Evolutionary conservation across 2,888 invertebrate species (phyloP), one percentile per base, ranked within the genome.

Genomic region (Caenorhabditis sp.): DNA sequence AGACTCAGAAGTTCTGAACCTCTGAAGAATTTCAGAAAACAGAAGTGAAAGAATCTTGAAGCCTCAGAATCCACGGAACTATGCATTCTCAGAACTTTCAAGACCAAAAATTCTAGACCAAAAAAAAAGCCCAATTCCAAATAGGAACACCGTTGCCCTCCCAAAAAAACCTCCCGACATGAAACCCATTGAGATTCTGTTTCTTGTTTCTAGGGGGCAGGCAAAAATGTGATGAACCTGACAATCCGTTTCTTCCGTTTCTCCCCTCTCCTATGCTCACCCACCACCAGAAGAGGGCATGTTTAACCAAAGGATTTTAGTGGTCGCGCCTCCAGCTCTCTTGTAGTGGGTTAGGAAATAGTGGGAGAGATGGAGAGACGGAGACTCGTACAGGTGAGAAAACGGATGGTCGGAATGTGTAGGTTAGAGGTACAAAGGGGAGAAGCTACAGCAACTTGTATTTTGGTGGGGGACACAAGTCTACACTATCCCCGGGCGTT

Each of bases 221-320:
- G n/a, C 19, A 47, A n/a, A 16, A 4, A 31, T 31, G 6, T n/a
- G 54, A 22, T 63, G 63, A 80, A 73, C 77, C 77, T 77, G 77
- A 77, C 77, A 77, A 77, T 77, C 77, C 77, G 69, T 69, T 77
- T 77, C 64, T 49, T 66, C 76, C 69, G 68, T 76, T 61, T 69
- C 56, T 26, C 26, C 24, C 54, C 5, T 61, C 19, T 38, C 59
- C n/a, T n/a, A 4, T 59, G n/a, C 14, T 38, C 38, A 14, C 19
- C 31, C 16, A 0, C 38, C 14, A 61, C 19, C 35, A 35, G 19
- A 10, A 35, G 41, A 41, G 61, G 47, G 61, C 56, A 66, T 75
- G 66, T 75, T 75, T 75, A 66, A 75, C 58, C 44, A 75, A 75
- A 47, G 38, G 75, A 75, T 75, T 75, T 38, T 58, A 14, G 10